These are phyloP conservation scores for rabbit (Oryctolagus cuniculus) DNA, from an alignment of 2,113 vertebrate genomes.

Conservation along the genomic window DNA sequence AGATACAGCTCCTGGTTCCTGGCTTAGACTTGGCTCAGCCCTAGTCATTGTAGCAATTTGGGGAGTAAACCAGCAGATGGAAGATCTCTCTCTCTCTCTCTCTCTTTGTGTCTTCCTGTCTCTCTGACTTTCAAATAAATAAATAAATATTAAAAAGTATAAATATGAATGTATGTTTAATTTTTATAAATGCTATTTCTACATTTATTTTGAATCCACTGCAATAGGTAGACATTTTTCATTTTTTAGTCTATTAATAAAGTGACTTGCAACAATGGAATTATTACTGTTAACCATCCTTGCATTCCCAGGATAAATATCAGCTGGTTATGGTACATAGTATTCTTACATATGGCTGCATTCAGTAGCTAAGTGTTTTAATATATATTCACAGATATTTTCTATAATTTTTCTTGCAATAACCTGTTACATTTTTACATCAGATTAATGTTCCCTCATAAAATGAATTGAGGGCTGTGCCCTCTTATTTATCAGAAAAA, in stretches of 20 bases:
- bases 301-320: background rate
- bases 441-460: background rate
- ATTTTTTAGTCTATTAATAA: background rate
- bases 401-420: background rate
- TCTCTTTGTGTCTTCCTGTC: no score
- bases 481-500: background rate
- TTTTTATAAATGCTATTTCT: background rate
- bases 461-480: background rate
- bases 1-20: no score
- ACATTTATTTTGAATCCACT: background rate
- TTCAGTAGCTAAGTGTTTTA: background rate
- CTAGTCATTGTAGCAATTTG: no score
- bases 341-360: background rate
- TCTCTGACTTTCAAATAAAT: no score
- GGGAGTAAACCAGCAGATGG: no score
- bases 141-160: no score
- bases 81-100: no score
- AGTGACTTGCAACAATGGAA: background rate
- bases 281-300: background rate
- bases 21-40: no score
- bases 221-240: background rate
- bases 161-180: background rate
- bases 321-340: background rate
- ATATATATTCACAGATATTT: constrained; percentile 1
- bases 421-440: background rate